Percentiles rank a stretch among this genome's conserved stretches.
Evolutionary conservation across 2,888 invertebrate species (phyloP).

Genomic region (Caenorhabditis sp.): DNA sequence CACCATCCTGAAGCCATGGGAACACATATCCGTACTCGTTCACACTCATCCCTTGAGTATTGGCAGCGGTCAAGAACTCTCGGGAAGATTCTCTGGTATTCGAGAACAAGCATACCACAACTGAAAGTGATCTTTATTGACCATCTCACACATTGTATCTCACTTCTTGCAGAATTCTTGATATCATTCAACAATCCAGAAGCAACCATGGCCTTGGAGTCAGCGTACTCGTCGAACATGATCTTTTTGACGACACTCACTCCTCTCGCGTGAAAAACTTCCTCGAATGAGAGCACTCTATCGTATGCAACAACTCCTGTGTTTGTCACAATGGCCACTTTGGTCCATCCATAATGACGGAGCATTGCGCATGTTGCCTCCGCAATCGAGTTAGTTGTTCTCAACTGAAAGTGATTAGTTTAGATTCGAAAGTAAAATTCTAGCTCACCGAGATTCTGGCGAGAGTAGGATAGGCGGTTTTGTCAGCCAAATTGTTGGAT

Average conservation of each 20-base stretch:
- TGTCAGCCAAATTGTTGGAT: conserved; percentile 73
- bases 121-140: conserved; percentile 55
- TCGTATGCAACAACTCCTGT: conserved; percentile 72
- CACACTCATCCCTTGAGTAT: conserved; percentile 66
- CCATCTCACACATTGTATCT: no score
- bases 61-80: conserved; percentile 73
- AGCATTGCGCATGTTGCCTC: conserved; percentile 78
- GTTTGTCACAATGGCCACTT: conserved; percentile 75
- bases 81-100: conserved; percentile 71
- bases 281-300: conserved; percentile 70
- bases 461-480: conserved; percentile 74
- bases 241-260: conserved; percentile 72
- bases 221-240: conserved; percentile 74
- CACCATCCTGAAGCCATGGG: conserved; percentile 78
- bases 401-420: conserved; percentile 43
- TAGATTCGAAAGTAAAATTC: neutral
- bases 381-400: conserved; percentile 81
- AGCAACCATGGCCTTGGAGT: conserved; percentile 68
- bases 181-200: conserved; percentile 71
- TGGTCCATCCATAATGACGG: conserved; percentile 79
- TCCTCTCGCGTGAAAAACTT: conserved; percentile 71
- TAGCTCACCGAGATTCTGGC: conserved; percentile 67
- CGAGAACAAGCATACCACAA: conserved; percentile 72
- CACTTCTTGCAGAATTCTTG: conserved; percentile 71
- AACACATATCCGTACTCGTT: conserved; percentile 73